phyloP scores from a whole-genome alignment of 1,140 invertebrate genomes.

The Platyscapa corneri region DNA sequence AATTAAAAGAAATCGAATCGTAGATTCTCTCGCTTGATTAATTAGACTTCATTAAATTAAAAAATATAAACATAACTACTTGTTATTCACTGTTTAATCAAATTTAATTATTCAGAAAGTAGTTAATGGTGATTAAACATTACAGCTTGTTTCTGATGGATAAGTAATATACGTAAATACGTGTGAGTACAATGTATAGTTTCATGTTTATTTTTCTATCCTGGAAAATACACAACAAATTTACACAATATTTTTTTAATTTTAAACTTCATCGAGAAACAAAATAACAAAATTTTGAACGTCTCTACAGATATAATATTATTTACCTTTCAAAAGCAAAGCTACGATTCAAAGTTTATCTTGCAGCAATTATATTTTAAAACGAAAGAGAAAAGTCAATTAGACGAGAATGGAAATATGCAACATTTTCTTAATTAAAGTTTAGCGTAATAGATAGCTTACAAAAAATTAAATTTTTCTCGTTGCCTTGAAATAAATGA shows the following conservation, averaged over 20 bases:
- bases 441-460: neutral
- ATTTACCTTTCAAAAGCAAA: neutral
- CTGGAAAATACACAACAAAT: too few relatives aligned
- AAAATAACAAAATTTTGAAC: neutral
- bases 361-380: neutral
- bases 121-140: neutral
- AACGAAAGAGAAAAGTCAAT: neutral
- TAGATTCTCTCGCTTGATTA: neutral
- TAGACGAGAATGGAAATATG: neutral
- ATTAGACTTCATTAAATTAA: neutral
- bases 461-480: neutral
- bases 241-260: too few relatives aligned
- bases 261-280: neutral
- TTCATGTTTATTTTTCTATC: neutral
- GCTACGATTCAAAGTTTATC: neutral
- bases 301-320: neutral
- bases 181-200: neutral
- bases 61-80: neutral
- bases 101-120: neutral
- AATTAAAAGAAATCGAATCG: neutral
- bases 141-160: neutral
- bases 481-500: neutral
- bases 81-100: neutral
- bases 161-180: neutral
- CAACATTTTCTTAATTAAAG: neutral